Base-by-base conservation (phyloP, 2,797 vertebrate genomes). In the Tapera naevia region DNA sequence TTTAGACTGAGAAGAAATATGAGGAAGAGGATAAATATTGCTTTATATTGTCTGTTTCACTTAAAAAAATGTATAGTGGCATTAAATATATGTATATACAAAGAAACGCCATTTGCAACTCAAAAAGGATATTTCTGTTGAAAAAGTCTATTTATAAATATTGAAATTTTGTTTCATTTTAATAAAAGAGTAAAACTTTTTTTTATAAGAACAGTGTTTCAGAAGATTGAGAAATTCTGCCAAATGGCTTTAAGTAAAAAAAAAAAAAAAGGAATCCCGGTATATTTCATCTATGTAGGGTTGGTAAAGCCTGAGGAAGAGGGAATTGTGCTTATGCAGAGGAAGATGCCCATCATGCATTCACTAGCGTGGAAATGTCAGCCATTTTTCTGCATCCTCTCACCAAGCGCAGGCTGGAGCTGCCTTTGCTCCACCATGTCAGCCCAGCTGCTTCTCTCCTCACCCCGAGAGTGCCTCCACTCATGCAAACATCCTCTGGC, bases 311-410 rank as follows among this genome's bases (percentile, higher is more conserved):
- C 92, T 22, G 72, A 48, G 80, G 76, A 89, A 96, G 48, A 56
- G 71, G 84, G 79, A 87, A 83, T 87, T 66, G 94, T 93, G 94
- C 92, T 96, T 85, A 64, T 67, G 71, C 83, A 73, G 90, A 92
- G 78, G 86, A 83, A 90, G 96, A 81, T 46, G 56, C 93, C 75
- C 41, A 48, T 62, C 37, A 39, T 53, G 85, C 69, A 18, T 60
- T 81, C 35, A 13, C 90, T 39, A 56, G 91, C 58, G 23, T 64
- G 79, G 78, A 78, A 57, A 27, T 72, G 80, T 86, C 94, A 95
- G 97, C 96, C 91, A 81, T 91, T 76, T 91, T 80, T 91, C 84
- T 85, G 50, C 78, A 66, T 64, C 12, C 70, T n/a, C 86, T 64
- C 86, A 64, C 93, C 75, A 54, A 13, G 16, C 7, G 12, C 88